These are phyloP conservation scores for Stenodera caucasica DNA, from an alignment of 2,888 invertebrate genomes.

Conservation along the genomic window DNA sequence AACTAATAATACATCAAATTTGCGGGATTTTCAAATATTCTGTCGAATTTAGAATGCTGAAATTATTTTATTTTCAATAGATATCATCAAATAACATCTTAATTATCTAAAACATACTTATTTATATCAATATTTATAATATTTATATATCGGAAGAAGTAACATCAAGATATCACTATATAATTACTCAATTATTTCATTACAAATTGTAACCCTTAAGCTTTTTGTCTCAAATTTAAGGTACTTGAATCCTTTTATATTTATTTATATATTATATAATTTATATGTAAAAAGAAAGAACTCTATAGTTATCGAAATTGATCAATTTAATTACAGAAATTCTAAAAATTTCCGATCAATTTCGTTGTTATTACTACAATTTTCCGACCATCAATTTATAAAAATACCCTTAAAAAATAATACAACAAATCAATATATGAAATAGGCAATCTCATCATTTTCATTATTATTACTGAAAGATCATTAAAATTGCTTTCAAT, in stretches of 20 bases:
- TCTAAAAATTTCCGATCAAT: no score
- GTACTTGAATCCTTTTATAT: slow-evolving; percentile 8
- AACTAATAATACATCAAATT: background rate
- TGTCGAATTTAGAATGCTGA: slow-evolving; percentile 44
- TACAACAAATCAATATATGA: slow-evolving; percentile 12
- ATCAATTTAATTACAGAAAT: background rate
- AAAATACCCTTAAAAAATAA: slow-evolving; percentile 1
- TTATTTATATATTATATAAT: background rate
- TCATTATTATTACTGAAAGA: slow-evolving; percentile 13
- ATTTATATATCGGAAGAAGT: slow-evolving; percentile 51
- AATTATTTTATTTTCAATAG: slow-evolving; percentile 52
- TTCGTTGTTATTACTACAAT: background rate
- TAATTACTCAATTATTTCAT: slow-evolving; percentile 36
- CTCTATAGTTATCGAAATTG: background rate
- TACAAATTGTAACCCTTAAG: slow-evolving; percentile 33
- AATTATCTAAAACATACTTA: slow-evolving; percentile 51
- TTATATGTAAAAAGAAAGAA: background rate
- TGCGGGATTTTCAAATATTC: background rate
- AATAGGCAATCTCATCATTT: slow-evolving; percentile 19
- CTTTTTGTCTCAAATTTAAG: slow-evolving; percentile 11
- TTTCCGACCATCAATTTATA: slow-evolving; percentile 3
- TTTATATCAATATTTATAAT: slow-evolving; percentile 22
- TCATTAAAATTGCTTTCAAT: background rate
- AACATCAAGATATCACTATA: slow-evolving; percentile 52
- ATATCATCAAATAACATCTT: slow-evolving; percentile 49